Evolutionary conservation across 1,140 invertebrate species (phyloP), one percentile per base, ranked within the genome.

Genomic region (Coelopa frigida): DNA sequence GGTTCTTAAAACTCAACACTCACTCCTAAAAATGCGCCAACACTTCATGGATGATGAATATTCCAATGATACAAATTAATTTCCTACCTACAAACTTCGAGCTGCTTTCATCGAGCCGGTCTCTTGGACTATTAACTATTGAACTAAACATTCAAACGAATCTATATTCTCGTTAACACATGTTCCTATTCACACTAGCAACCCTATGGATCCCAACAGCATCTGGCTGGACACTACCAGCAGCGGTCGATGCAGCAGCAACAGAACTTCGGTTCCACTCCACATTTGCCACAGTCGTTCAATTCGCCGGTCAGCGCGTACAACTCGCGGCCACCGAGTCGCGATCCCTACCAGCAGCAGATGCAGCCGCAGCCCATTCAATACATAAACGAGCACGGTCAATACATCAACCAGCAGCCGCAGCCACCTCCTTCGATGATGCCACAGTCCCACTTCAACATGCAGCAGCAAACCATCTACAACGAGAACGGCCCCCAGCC

Each of bases 201-300:
- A 66, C 75, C 75, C 52, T 78, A 76, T 68, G 76, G 76, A 55
- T 78, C 76, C 51, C 73, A 76, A 61, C 76, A 78, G 68, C 75
- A 78, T 63, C 65, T 78, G 51, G 59, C 68, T 52, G 57, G 60
- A 29, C 59, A 63, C 36, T 61, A 61, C 49, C 61, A 64, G 47
- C 60, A 61, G 44, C 41, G 60, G 35, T 51, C 56, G 37, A 58
- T 68, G 54, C 65, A 67, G 49, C 59, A 68, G 31, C 49, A 58
- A 32, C 50, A 68, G 57, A 65, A 56, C 51, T 79, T 78, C 71
- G 75, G 76, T 48, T 79, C 77, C 55, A 75, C 75, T 50, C 76
- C 77, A 55, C 77, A 79, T 70, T 66, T 78, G 49, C 73, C 76
- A 56, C 65, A 71, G 53, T 55, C 61, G 59, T 58, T 60, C 52